phyloP scores from a whole-genome alignment of 2,888 invertebrate genomes.

The Drosophila mulleri region DNA sequence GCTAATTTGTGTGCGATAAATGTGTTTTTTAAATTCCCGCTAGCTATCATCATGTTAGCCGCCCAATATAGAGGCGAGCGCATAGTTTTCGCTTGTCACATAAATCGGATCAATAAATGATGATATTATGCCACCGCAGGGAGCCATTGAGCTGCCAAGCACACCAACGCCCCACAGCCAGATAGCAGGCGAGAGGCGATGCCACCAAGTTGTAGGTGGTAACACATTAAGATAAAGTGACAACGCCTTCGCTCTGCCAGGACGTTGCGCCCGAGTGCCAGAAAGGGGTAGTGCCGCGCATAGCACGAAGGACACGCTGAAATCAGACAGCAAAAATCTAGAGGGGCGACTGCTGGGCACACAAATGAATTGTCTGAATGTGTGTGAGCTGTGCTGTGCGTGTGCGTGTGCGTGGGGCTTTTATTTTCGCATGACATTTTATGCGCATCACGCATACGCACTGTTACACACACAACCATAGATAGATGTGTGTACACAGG shows the following conservation, averaged over 20 bases:
- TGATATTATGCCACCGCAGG: constrained; percentile 83
- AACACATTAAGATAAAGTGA: constrained; percentile 82
- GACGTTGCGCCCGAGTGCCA: constrained; percentile 49
- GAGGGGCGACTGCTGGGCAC: constrained; percentile 49
- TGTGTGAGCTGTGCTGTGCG: constrained; percentile 5
- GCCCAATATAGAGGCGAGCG: constrained; percentile 48
- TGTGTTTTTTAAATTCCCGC: constrained; percentile 38
- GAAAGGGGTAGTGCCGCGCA: constrained; percentile 64
- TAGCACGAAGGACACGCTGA: constrained; percentile 69
- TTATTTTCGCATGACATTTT: constrained; percentile 78
- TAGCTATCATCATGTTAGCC: constrained; percentile 1
- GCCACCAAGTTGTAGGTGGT: constrained; percentile 77
- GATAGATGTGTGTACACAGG: constrained; percentile 60
- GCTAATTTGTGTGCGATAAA: constrained; percentile 56
- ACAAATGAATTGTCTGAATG: constrained; percentile 74
- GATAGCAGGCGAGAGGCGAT: constrained; percentile 23
- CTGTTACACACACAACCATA: constrained; percentile 62
- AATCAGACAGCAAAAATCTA: constrained; percentile 68
- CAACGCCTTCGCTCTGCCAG: constrained; percentile 68
- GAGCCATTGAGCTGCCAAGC: constrained; percentile 77
- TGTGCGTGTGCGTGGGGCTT: constrained; percentile 43
- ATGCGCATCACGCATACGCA: constrained; percentile 80
- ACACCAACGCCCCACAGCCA: constrained; percentile 22
- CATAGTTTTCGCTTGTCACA: constrained; percentile 81
- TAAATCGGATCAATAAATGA: constrained; percentile 84